Evolutionary conservation across 1,140 invertebrate species (phyloP).

Genomic region (Diorhabda carinulata): DNA sequence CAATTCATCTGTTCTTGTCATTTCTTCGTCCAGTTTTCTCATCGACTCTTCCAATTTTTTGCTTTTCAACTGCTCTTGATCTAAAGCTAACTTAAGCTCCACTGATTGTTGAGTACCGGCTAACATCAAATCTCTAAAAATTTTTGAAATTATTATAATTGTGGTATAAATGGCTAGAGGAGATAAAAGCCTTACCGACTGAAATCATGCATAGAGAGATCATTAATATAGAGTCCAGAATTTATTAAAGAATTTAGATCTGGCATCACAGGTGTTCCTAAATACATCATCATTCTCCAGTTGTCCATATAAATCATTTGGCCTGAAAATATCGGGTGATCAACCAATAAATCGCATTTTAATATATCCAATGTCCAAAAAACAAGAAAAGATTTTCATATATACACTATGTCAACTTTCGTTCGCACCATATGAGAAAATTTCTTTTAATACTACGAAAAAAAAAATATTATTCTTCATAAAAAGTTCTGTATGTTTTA

Average conservation of each 20-base stretch:
- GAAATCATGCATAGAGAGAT: slow-evolving; percentile 96
- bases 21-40: slow-evolving; percentile 91
- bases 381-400: too few species aligned
- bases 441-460: too few species aligned
- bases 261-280: slow-evolving; percentile 93
- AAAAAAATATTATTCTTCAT: too few species aligned
- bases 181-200: slow-evolving; percentile 62
- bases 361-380: too few species aligned
- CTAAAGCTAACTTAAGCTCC: slow-evolving; percentile 89
- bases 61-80: slow-evolving; percentile 95
- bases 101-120: slow-evolving; percentile 96
- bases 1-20: slow-evolving; percentile 91
- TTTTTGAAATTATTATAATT: too few species aligned
- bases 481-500: too few species aligned
- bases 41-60: slow-evolving; percentile 95
- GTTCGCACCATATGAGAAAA: too few species aligned
- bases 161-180: too few species aligned
- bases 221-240: slow-evolving; percentile 92
- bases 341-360: too few species aligned
- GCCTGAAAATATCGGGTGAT: slow-evolving; percentile 53
- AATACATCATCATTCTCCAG: slow-evolving; percentile 95
- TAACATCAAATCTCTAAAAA: slow-evolving; percentile 82
- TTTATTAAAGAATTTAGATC: slow-evolving; percentile 85
- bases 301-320: slow-evolving; percentile 99
- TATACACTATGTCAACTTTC: too few species aligned